Base-by-base conservation (phyloP, 2,888 invertebrate species). In the Nezara viridula region DNA sequence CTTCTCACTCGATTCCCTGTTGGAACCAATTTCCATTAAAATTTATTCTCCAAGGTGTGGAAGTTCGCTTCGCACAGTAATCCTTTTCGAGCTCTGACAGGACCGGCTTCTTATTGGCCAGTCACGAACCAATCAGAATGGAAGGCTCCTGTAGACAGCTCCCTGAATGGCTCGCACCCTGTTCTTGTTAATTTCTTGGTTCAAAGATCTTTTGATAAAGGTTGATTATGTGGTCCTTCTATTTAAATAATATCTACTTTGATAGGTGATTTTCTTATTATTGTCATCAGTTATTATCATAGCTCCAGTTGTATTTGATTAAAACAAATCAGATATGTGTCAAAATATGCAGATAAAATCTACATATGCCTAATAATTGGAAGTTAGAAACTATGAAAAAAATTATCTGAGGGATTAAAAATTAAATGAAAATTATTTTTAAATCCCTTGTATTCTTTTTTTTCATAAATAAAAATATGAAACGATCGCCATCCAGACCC, bases 81-180 rank as follows among this genome's bases (percentile, higher is more conserved):
- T 1, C 32, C 21, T 19, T 37, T 32, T 73, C 5, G 32, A 19
- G 27, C 32, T 27, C 66, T 73, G 66, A 73, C 66, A 6, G 19
- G 9, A 19, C 66, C 66, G 66, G 66, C 37, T 73, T 73, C 32
- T 73, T 73, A 73, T 73, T 73, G 66, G 66, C 66, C 37, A 37
- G 66, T 73, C 66, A 73, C 66, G 66, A 73, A 73, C 66, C 66
- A 73, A 73, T 73, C 66, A 73, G 37, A 73, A 73, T 6, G 19
- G 6, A 37, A 5, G 32, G 37, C 37, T 37, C 66, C 66, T 37
- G 66, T 27, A 37, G 66, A 73, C 66, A 73, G 37, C 66, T 73
- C 19, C 19, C 66, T 73, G 27, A 73, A 37, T 73, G 66, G 66
- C 27, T 73, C 37, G 0, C 14, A 27, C 27, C 7, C 21, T 21